Conservation (phyloP, 2,888 invertebrate species). For the Patella caerulea region DNA sequence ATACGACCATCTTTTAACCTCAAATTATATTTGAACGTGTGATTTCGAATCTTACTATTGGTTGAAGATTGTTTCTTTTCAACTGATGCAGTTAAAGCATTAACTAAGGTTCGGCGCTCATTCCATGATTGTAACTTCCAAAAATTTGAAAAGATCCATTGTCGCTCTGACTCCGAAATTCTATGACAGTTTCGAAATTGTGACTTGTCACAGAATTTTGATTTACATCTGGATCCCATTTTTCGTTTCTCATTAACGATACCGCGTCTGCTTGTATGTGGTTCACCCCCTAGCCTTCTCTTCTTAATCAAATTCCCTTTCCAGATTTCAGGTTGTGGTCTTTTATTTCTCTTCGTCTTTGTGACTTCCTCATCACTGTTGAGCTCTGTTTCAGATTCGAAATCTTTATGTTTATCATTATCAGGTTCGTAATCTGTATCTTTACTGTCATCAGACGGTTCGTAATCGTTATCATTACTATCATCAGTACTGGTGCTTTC, state of each 20-base stretch:
- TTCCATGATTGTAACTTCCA: not conserved
- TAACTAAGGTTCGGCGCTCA: not conserved
- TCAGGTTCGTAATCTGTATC: conserved; percentile 3
- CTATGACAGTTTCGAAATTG: not conserved
- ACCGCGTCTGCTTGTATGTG: not conserved
- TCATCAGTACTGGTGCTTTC: not conserved
- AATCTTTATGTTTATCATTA: not conserved
- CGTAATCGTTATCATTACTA: not conserved
- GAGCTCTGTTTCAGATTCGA: not conserved
- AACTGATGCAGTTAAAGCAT: not conserved
- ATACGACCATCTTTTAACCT: not conserved
- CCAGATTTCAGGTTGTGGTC: not conserved
- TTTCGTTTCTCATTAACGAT: not conserved
- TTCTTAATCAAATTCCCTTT: not conserved
- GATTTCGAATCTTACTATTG: not conserved
- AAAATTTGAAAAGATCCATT: not conserved
- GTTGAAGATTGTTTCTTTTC: not conserved
- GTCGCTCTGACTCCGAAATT: not conserved
- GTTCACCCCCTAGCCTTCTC: not conserved
- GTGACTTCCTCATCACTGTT: not conserved
- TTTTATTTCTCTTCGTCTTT: not conserved
- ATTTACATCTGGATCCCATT: not conserved
- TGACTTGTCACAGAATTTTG: not conserved
- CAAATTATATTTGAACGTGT: not conserved
- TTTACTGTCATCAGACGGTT: not conserved